Conservation (phyloP, 2,113 vertebrate species). For the Turdus rufiventris region DNA sequence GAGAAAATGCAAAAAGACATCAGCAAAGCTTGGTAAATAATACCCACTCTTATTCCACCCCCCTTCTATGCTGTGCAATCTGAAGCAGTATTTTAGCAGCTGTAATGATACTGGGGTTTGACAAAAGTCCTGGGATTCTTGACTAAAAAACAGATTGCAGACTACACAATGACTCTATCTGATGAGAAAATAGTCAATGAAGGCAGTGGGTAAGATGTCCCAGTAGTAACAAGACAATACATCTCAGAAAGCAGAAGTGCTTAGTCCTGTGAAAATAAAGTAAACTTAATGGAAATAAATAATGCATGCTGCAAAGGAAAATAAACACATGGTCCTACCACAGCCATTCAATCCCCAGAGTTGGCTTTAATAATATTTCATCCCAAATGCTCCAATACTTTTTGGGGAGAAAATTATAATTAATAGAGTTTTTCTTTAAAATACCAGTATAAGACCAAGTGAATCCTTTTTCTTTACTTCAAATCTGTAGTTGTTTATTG, state of each 20-base stretch:
- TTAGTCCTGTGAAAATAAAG: neutral
- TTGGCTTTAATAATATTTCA: neutral
- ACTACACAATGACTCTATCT: neutral
- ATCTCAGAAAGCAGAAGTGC: neutral
- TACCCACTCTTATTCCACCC: neutral
- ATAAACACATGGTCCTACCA: neutral
- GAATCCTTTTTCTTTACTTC: neutral
- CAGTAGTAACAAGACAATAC: neutral
- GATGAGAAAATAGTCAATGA: neutral
- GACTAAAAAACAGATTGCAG: neutral
- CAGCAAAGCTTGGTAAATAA: neutral
- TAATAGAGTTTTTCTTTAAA: neutral
- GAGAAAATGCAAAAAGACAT: neutral
- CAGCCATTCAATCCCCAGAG: neutral
- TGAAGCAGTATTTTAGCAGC: neutral
- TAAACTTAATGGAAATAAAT: constrained; percentile 29
- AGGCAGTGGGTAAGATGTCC: neutral
- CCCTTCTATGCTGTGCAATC: neutral
- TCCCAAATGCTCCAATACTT: neutral
- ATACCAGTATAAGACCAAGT: neutral
- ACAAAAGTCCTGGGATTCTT: neutral
- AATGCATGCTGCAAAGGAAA: neutral
- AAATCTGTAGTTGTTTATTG: neutral
- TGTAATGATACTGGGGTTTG: neutral
- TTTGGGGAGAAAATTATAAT: neutral